Evolutionary conservation across 2,113 vertebrate genomes (phyloP).

Genomic region (Dasyprocta punctata): DNA sequence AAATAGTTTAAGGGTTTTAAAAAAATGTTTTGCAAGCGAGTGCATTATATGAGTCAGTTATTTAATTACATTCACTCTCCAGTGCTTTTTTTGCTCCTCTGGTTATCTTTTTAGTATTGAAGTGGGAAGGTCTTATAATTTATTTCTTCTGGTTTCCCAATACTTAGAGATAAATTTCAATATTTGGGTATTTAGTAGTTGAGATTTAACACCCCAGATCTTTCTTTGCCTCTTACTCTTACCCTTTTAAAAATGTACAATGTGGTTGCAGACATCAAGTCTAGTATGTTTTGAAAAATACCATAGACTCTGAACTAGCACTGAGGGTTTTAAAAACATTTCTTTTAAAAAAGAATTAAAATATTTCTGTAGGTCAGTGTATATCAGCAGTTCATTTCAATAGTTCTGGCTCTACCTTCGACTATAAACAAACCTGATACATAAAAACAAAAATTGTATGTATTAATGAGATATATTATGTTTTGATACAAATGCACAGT

Average conservation of each 20-base stretch:
- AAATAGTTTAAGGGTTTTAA: constrained; percentile 36
- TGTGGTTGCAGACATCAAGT: neutral
- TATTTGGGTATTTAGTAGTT: constrained; percentile 9
- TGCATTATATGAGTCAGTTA: constrained; percentile 42
- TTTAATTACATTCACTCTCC: constrained; percentile 36
- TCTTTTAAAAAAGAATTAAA: neutral
- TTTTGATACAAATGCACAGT: neutral
- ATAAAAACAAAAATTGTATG: neutral
- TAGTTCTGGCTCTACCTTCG: neutral
- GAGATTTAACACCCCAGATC: neutral
- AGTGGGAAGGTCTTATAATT: neutral
- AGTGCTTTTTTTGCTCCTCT: constrained; percentile 49
- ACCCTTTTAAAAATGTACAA: neutral
- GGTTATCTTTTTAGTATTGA: constrained; percentile 53
- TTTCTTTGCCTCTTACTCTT: neutral
- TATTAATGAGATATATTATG: neutral
- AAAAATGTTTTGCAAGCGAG: constrained; percentile 38
- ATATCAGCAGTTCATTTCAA: neutral
- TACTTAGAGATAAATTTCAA: constrained; percentile 37
- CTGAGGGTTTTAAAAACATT: neutral
- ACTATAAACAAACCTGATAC: neutral
- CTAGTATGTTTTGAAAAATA: neutral
- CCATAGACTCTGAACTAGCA: neutral
- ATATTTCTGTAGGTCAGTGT: neutral
- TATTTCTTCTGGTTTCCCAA: constrained; percentile 60